These are phyloP conservation scores for Cololabis saira DNA, from an alignment of 2,113 vertebrate genomes.

Conservation along the genomic window DNA sequence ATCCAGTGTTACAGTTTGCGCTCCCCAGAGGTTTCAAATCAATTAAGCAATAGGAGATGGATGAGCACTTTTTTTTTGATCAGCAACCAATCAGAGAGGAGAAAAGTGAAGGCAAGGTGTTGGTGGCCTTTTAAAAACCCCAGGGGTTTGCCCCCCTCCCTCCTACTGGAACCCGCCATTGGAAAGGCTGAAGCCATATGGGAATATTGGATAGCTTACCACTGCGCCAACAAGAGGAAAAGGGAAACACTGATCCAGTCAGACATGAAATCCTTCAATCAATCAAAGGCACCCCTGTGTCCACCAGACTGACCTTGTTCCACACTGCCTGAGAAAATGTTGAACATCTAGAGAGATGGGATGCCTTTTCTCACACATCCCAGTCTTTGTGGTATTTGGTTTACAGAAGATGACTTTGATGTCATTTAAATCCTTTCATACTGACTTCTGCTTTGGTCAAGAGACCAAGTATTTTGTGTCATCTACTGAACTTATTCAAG, in stretches of 20 bases:
- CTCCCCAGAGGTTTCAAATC: constrained; percentile 64
- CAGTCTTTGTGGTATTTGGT: neutral
- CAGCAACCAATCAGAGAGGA: constrained; percentile 46
- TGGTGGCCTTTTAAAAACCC: constrained; percentile 28
- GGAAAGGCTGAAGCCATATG: constrained; percentile 47
- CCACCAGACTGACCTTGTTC: constrained; percentile 55
- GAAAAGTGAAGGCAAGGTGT: neutral
- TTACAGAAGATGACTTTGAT: no score
- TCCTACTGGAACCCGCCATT: constrained; percentile 50
- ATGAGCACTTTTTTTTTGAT: constrained; percentile 52
- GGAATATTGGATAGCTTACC: constrained; percentile 68
- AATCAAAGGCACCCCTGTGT: constrained; percentile 24
- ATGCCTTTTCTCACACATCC: constrained; percentile 3
- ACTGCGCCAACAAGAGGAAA: constrained; percentile 37
- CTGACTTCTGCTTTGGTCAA: no score
- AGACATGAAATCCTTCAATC: constrained; percentile 52
- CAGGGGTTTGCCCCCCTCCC: constrained; percentile 25
- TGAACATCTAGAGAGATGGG: constrained; percentile 5
- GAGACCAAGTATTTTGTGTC: no score
- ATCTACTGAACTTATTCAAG: no score
- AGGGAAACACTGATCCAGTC: constrained; percentile 50
- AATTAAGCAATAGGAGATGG: constrained; percentile 67
- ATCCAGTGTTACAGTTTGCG: constrained; percentile 55
- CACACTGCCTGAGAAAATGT: constrained; percentile 21
- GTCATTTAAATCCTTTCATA: no score